A percentile compares a stretch with the other conserved stretches of the same genome.
Conservation (phyloP, 2,888 invertebrate genomes). For the Poecilus cupreus region DNA sequence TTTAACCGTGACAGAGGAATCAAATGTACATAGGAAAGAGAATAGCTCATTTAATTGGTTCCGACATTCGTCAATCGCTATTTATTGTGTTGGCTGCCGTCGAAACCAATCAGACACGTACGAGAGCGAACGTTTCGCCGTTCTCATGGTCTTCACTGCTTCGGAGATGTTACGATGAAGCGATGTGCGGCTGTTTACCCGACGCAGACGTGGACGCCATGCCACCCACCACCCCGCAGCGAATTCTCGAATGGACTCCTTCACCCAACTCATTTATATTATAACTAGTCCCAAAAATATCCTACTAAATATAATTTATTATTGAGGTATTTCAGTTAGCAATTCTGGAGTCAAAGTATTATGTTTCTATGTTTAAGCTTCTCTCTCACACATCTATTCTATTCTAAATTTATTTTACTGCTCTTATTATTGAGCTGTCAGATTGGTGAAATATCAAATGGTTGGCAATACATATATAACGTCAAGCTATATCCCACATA, state of each 20-base stretch:
- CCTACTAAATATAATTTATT: no score
- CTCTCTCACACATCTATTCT: no score
- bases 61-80: constrained; percentile 55
- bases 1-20: neutral
- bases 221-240: neutral
- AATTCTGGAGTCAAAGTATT: no score
- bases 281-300: no score
- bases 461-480: no score
- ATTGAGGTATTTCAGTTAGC: no score
- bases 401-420: no score
- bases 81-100: constrained; percentile 44
- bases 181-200: constrained; percentile 23
- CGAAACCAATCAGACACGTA: constrained; percentile 53
- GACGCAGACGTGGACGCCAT: neutral
- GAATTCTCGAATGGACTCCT: neutral
- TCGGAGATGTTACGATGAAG: constrained; percentile 2
- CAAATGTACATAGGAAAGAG: constrained; percentile 34
- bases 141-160: neutral
- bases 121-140: neutral
- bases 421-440: no score
- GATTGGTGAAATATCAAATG: no score
- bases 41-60: constrained; percentile 53
- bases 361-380: no score
- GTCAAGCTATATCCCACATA: no score
- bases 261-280: no score